These are phyloP conservation scores for Dipodomys stephensi DNA, from an alignment of 2,113 vertebrate species.

Conservation along the genomic window DNA sequence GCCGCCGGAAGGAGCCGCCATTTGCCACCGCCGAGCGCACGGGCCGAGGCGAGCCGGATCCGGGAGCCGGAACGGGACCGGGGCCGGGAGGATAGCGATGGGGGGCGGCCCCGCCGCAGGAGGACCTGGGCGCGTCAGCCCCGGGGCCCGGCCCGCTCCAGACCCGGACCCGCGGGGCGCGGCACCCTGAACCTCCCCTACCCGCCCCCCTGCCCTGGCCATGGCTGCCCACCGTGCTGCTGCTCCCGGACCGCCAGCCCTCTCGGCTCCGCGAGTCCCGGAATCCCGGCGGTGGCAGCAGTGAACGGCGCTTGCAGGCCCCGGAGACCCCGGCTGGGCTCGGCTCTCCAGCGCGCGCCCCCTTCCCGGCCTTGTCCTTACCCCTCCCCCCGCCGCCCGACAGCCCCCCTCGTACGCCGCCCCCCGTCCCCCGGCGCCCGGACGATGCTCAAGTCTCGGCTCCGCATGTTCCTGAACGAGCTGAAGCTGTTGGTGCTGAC, in stretches of 20 bases:
- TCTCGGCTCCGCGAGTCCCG: conserved; percentile 30
- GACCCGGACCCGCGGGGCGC: conserved; percentile 75
- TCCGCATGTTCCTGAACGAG: conserved; percentile 98
- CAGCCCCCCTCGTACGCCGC: conserved; percentile 51
- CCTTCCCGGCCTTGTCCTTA: conserved; percentile 38
- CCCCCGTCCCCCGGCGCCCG: conserved; percentile 71
- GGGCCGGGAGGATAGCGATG: conserved; percentile 64
- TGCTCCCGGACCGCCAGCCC: conserved; percentile 68
- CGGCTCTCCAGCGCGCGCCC: conserved; percentile 43
- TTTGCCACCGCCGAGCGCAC: conserved; percentile 77
- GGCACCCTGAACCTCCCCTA: conserved; percentile 65
- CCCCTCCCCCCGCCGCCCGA: conserved; percentile 39
- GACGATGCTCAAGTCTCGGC: conserved; percentile 97
- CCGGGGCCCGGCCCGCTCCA: conserved; percentile 68
- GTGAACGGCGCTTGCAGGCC: conserved; percentile 66
- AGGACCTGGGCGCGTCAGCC: conserved; percentile 54
- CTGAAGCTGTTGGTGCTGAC: conserved; percentile 97
- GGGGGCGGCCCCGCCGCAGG: conserved; percentile 74
- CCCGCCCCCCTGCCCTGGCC: conserved; percentile 20
- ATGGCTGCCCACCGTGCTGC: conserved; percentile 61
- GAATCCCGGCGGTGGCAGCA: conserved; percentile 66
- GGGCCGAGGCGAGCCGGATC: conserved; percentile 65
- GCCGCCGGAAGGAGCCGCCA: conserved; percentile 84
- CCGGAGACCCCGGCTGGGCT: conserved; percentile 59
- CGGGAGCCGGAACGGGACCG: conserved; percentile 59